Conservation (phyloP, 2,888 invertebrate species). For the Andrena camellia region DNA sequence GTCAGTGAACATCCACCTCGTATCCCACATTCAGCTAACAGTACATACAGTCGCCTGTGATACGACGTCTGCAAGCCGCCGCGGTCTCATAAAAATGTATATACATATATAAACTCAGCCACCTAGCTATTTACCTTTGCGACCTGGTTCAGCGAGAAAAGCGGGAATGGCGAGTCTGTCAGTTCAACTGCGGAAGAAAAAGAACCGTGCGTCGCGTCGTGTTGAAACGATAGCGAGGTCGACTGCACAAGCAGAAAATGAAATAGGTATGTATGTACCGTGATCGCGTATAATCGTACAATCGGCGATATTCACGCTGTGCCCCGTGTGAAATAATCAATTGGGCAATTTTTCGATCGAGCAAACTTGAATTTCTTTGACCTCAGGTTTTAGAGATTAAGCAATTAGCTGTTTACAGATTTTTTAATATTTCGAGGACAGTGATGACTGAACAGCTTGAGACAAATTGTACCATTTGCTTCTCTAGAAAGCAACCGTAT, state of each 20-base stretch:
- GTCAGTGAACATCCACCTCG: slow-evolving; percentile 65
- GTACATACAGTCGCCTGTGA: slow-evolving; percentile 57
- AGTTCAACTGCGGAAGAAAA: slow-evolving; percentile 1
- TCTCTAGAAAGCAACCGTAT: too few relatives aligned
- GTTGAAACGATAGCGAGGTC: slow-evolving; percentile 16
- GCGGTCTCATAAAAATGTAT: slow-evolving; percentile 44
- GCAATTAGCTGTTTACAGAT: neutral
- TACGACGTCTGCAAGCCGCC: slow-evolving; percentile 44
- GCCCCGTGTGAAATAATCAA: neutral
- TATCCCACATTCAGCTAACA: slow-evolving; percentile 74
- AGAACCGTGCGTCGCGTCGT: neutral
- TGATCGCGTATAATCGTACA: neutral
- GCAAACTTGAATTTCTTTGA: neutral
- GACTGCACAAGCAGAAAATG: neutral
- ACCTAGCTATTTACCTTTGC: slow-evolving; percentile 50
- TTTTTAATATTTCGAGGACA: neutral
- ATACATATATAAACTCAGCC: slow-evolving; percentile 59
- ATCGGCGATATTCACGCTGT: neutral
- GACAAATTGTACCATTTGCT: neutral
- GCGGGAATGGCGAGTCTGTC: slow-evolving; percentile 24
- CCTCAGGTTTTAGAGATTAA: neutral
- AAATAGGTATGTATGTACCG: neutral
- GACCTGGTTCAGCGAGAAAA: slow-evolving; percentile 57
- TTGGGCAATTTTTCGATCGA: neutral
- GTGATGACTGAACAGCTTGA: neutral